Evolutionary conservation across 2,113 vertebrate species (phyloP).

Genomic region (Cygnus buccinator): DNA sequence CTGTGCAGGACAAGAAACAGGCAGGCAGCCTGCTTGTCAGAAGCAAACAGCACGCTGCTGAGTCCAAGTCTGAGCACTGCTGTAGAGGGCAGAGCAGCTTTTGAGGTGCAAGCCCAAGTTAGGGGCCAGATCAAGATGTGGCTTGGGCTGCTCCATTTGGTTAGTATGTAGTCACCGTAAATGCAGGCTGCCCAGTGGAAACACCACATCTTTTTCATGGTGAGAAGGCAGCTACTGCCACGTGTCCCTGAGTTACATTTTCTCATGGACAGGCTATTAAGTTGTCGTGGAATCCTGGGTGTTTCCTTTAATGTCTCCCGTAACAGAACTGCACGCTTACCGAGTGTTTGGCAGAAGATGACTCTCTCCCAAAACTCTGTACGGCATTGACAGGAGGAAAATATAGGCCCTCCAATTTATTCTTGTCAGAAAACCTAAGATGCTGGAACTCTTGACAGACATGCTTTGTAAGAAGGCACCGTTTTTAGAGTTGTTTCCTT

Average conservation of each 20-base stretch:
- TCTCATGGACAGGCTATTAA: not conserved
- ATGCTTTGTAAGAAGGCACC: not conserved
- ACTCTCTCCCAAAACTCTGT: constrained; percentile 15
- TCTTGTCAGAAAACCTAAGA: not conserved
- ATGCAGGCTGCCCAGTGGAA: not conserved
- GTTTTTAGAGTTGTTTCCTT: constrained; percentile 4
- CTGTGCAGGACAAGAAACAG: not conserved
- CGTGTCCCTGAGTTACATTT: not conserved
- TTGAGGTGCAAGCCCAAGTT: not conserved
- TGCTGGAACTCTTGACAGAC: not conserved
- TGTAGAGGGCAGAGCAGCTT: not conserved
- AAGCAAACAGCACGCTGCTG: not conserved
- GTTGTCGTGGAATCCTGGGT: not conserved
- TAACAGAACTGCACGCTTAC: not conserved
- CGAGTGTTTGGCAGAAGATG: constrained; percentile 34
- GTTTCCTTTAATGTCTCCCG: constrained; percentile 34
- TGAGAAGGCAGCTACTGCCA: not conserved
- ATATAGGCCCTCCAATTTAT: not conserved
- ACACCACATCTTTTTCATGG: not conserved
- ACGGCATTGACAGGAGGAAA: not conserved
- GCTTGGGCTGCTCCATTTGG: not conserved
- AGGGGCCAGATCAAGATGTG: not conserved
- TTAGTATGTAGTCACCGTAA: rapidly evolving
- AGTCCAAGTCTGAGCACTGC: not conserved
- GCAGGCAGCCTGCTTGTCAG: not conserved